Evolutionary conservation across 2,113 vertebrate genomes (phyloP).

Genomic region (Carlito syrichta): DNA sequence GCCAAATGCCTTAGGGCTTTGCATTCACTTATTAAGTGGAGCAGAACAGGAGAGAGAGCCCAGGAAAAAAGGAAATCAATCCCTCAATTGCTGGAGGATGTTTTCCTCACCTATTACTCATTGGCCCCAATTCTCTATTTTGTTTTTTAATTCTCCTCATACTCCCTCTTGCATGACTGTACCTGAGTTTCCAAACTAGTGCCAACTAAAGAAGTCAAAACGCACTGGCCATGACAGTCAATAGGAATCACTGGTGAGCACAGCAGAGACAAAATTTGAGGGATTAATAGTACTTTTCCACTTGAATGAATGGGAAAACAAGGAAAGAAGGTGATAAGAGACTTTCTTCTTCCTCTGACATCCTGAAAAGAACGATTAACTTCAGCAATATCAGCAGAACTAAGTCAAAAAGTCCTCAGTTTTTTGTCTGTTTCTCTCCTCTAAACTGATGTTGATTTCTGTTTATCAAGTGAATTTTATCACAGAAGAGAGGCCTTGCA

Average conservation of each 20-base stretch:
- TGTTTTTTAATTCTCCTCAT: background rate
- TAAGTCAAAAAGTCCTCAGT: background rate
- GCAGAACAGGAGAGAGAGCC: background rate
- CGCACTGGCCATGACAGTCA: background rate
- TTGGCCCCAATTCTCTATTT: background rate
- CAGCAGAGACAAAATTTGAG: conserved; percentile 16
- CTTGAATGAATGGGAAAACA: background rate
- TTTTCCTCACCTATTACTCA: conserved; percentile 49
- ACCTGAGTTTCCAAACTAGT: conserved; percentile 42
- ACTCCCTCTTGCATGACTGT: conserved; percentile 11
- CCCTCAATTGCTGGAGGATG: conserved; percentile 12
- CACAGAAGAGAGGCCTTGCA: background rate
- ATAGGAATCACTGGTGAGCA: background rate
- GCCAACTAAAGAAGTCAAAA: conserved; percentile 17
- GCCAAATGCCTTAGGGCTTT: conserved; percentile 40
- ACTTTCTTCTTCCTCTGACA: background rate
- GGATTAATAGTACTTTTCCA: background rate
- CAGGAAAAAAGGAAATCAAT: conserved; percentile 14
- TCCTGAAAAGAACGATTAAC: conserved; percentile 26
- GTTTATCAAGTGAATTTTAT: background rate
- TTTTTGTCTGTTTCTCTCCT: background rate
- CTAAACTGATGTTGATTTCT: background rate
- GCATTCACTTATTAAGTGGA: background rate
- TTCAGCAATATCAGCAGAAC: background rate
- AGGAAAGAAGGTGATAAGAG: too few relatives aligned